A percentile compares a stretch with the other conserved stretches of the same genome.
These are phyloP conservation scores for Xiphophorus couchianus DNA, from an alignment of 2,113 vertebrate species.

Conservation along the genomic window DNA sequence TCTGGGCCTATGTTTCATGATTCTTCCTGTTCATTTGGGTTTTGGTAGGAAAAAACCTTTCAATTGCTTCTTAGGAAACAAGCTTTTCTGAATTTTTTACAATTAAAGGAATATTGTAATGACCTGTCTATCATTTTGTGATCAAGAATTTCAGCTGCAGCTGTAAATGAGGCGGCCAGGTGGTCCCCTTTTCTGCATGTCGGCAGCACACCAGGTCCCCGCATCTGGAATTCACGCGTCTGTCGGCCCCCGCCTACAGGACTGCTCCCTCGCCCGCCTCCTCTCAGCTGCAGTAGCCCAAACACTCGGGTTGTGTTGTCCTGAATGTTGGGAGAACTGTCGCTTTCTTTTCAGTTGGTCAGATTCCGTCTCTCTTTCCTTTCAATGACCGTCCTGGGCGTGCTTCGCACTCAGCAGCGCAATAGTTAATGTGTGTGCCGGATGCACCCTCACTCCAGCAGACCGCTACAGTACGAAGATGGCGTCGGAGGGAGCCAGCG, in stretches of 20 bases:
- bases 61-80: too few species aligned
- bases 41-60: too few species aligned
- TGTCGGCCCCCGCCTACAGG: slow-evolving; percentile 56
- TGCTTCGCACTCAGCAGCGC: slow-evolving; percentile 63
- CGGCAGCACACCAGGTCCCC: slow-evolving; percentile 44
- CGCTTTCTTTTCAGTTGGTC: slow-evolving; percentile 3
- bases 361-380: not conserved
- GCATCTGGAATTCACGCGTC: slow-evolving; percentile 71
- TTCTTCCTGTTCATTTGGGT: too few species aligned
- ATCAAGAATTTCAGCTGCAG: too few species aligned
- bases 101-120: too few species aligned
- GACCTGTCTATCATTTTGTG: too few species aligned
- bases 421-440: slow-evolving; percentile 77
- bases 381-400: slow-evolving; percentile 39
- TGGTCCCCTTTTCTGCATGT: slow-evolving; percentile 45
- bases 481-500: slow-evolving; percentile 84
- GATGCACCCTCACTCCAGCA: slow-evolving; percentile 76
- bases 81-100: too few species aligned
- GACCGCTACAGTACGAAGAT: slow-evolving; percentile 83
- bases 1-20: too few species aligned
- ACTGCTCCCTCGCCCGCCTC: slow-evolving; percentile 12
- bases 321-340: slow-evolving; percentile 2
- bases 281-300: slow-evolving; percentile 15
- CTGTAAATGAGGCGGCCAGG: too few species aligned
- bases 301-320: slow-evolving; percentile 9